phyloP scores from a whole-genome alignment of 2,113 vertebrate species.

The Nothoprocta perdicaria region DNA sequence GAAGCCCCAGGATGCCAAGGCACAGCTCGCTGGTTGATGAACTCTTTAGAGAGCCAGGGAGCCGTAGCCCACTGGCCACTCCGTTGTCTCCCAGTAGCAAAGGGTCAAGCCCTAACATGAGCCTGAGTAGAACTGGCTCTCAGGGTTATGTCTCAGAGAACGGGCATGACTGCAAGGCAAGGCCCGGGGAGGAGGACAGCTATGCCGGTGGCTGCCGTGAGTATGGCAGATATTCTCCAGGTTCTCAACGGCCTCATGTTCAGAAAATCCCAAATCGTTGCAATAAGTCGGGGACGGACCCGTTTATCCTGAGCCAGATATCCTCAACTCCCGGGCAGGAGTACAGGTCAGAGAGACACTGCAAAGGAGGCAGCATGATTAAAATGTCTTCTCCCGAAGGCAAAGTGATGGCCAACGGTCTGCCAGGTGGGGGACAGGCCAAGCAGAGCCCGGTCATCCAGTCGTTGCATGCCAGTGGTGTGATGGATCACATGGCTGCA shows the following conservation, averaged over 20 bases:
- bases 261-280: constrained; percentile 70
- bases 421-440: constrained; percentile 69
- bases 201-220: constrained; percentile 15
- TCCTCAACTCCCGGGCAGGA: constrained; percentile 64
- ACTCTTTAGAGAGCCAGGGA: constrained; percentile 72
- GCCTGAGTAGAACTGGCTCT: constrained; percentile 76
- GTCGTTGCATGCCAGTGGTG: constrained; percentile 7
- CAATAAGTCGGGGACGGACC: constrained; percentile 83
- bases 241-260: constrained; percentile 60
- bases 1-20: constrained; percentile 77
- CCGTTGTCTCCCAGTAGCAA: constrained; percentile 77
- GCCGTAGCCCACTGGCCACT: constrained; percentile 75
- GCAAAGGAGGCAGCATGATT: constrained; percentile 64
- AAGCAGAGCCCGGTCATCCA: constrained; percentile 64
- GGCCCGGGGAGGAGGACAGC: constrained; percentile 56
- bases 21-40: constrained; percentile 82
- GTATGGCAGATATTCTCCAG: constrained; percentile 75
- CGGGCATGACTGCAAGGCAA: constrained; percentile 68
- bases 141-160: constrained; percentile 83
- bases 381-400: constrained; percentile 77
- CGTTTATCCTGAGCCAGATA: constrained; percentile 84
- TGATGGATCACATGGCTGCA: constrained; percentile 69
- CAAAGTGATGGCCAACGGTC: constrained; percentile 84
- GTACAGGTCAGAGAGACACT: constrained; percentile 62
- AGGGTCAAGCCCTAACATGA: constrained; percentile 79